Base-by-base conservation (phyloP, 2,113 vertebrate genomes). In the Syngnathus scovelli region DNA sequence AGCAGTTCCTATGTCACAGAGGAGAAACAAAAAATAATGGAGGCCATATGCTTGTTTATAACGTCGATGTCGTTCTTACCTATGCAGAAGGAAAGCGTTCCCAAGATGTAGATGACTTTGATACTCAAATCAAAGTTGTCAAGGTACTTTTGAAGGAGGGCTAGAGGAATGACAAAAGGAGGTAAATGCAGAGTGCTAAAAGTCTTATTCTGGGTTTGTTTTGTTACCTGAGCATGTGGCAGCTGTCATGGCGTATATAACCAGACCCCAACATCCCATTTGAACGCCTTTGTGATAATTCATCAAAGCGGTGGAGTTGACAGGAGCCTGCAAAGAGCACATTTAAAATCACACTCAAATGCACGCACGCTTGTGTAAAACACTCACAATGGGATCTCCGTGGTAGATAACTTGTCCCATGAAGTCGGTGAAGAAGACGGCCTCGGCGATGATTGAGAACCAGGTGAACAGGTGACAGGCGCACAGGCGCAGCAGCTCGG, bases 211-310 rank as follows among this genome's bases (percentile, higher is more conserved):
- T 23, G 27, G 63, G 27, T 51, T 43, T 13, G 0, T 44, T 44
- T 11, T 55, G 56, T 61, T 82, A 98, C 95, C 95, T 85, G 97
- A 99, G 83, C 95, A 98, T 41, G 93, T 88, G 0, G 97, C 96
- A 66, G 94, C 94, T 2, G 96, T 99, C 82, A 95, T 89, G 61
- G 97, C 96, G 15, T 98, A 98, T 49, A 97, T 94, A n/a, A 96
- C 96, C 76, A 99, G 87, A 0, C 96, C 97, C 97, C 97, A 98
- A 80, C 96, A 98, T 13, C 96, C 97, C 94, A 98, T 98, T 89
- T 99, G 96, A 66, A 99, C 95, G 0, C 97, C 97, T 9, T 78
- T 90, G 3, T 96, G 94, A 76, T 98, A 99, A 80, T 89, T 92
- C 0, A 91, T 91, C 65, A 96, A 86, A 8, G 86, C 82, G 0